phyloP scores from a whole-genome alignment of 2,888 invertebrate genomes.

The Sericinus montela region DNA sequence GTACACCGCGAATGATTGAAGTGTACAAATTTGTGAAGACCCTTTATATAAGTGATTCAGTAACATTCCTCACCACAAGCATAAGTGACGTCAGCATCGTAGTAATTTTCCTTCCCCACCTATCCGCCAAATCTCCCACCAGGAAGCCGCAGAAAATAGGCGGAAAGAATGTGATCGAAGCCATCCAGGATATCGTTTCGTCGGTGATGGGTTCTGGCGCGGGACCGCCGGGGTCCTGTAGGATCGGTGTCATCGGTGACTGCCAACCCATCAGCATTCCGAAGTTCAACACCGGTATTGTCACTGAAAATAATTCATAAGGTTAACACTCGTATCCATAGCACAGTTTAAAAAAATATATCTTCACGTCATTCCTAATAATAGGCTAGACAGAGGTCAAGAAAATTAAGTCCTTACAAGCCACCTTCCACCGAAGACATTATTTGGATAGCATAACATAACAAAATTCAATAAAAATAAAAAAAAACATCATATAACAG shows the following conservation, averaged over 20 bases:
- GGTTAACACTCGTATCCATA: background rate
- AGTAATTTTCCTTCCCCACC: slow-evolving; percentile 74
- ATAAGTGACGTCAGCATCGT: slow-evolving; percentile 75
- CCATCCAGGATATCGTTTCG: slow-evolving; percentile 77
- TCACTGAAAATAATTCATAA: slow-evolving; percentile 48
- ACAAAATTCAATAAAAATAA: too few species aligned
- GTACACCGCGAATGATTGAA: too few species aligned
- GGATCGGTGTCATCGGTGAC: slow-evolving; percentile 75
- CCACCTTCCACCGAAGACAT: too few species aligned
- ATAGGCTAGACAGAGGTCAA: too few species aligned
- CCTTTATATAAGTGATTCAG: too few species aligned
- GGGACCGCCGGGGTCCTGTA: slow-evolving; percentile 65
- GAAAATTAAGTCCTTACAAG: too few species aligned
- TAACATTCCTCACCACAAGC: slow-evolving; percentile 61
- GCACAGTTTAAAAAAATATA: too few species aligned
- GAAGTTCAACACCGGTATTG: slow-evolving; percentile 75
- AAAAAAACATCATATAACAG: too few species aligned
- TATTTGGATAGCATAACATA: too few species aligned
- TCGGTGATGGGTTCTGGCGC: slow-evolving; percentile 68
- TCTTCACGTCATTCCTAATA: too few species aligned
- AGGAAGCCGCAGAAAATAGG: slow-evolving; percentile 75
- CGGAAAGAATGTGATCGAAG: slow-evolving; percentile 76
- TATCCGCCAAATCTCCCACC: slow-evolving; percentile 74
- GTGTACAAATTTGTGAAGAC: too few species aligned
- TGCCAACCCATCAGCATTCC: slow-evolving; percentile 80